phyloP scores from a whole-genome alignment of 2,888 invertebrate genomes.

The Noctua pronuba region DNA sequence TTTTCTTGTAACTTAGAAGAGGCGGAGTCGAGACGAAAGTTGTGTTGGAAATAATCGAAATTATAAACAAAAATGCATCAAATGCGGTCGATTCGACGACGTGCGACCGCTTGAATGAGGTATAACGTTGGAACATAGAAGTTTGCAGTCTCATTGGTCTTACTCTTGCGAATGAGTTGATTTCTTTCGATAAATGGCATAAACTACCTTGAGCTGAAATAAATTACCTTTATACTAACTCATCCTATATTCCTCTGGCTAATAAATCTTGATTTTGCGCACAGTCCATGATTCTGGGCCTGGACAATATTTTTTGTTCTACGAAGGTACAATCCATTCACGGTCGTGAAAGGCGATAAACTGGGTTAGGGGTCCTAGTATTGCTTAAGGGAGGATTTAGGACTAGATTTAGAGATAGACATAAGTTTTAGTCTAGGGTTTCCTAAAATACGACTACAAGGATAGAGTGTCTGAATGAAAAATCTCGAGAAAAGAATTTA shows the following conservation, averaged over 20 bases:
- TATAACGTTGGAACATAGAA: background rate
- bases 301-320: slow-evolving; percentile 50
- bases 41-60: too few relatives aligned
- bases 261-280: slow-evolving; percentile 45
- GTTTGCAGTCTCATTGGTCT: background rate
- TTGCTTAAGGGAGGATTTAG: slow-evolving; percentile 40
- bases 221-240: background rate
- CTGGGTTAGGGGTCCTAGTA: slow-evolving; percentile 29
- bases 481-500: background rate
- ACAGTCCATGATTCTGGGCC: slow-evolving; percentile 30
- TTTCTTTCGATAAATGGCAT: background rate
- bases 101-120: background rate
- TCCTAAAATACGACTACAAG: slow-evolving; percentile 26
- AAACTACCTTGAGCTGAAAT: background rate
- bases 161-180: background rate
- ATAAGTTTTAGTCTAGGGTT: slow-evolving; percentile 22
- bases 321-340: slow-evolving; percentile 16
- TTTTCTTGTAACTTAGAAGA: too few relatives aligned
- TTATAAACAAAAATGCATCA: too few relatives aligned
- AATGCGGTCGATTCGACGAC: too few relatives aligned
- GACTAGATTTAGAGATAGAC: slow-evolving; percentile 27
- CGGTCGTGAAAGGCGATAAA: slow-evolving; percentile 35
- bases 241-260: slow-evolving; percentile 1
- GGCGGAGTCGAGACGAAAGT: too few relatives aligned
- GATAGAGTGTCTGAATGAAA: slow-evolving; percentile 6